These are phyloP conservation scores for Bolinopsis microptera DNA, from an alignment of 37 sponge, comb jelly and placozoan species.

Conservation along the genomic window DNA sequence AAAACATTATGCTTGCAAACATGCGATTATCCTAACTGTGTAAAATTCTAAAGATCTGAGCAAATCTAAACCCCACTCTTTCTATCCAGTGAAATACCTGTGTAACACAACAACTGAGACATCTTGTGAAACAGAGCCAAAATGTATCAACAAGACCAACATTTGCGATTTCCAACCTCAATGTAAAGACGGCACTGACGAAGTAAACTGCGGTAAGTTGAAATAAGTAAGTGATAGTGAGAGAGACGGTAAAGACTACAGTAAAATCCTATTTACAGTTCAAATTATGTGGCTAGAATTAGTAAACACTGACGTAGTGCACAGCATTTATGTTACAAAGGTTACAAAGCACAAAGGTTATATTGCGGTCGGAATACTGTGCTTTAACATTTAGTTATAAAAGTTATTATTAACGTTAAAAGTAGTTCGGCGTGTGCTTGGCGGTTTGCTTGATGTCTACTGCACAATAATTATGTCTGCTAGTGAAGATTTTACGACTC, in stretches of 20 bases:
- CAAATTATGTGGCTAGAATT: not conserved
- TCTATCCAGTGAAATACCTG: conserved; percentile 6
- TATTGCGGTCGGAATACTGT: not conserved
- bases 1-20: too few species aligned
- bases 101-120: not conserved
- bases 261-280: not conserved
- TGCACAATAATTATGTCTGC: not conserved
- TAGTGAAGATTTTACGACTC: not conserved
- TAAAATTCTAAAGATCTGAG: not conserved
- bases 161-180: conserved; percentile 61
- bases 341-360: not conserved
- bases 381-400: not conserved
- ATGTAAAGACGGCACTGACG: conserved; percentile 49
- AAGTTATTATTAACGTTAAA: too few species aligned
- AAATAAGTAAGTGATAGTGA: not conserved
- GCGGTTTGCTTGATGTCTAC: not conserved
- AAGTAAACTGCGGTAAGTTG: conserved; percentile 40
- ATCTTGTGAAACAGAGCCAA: conserved; percentile 52
- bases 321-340: not conserved
- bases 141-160: conserved; percentile 59
- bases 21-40: too few species aligned
- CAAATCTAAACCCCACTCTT: not conserved
- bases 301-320: not conserved
- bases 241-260: not conserved
- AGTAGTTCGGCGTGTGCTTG: not conserved